These are phyloP conservation scores for Drosophila mimica DNA, from an alignment of 2,888 invertebrate species.

Conservation along the genomic window DNA sequence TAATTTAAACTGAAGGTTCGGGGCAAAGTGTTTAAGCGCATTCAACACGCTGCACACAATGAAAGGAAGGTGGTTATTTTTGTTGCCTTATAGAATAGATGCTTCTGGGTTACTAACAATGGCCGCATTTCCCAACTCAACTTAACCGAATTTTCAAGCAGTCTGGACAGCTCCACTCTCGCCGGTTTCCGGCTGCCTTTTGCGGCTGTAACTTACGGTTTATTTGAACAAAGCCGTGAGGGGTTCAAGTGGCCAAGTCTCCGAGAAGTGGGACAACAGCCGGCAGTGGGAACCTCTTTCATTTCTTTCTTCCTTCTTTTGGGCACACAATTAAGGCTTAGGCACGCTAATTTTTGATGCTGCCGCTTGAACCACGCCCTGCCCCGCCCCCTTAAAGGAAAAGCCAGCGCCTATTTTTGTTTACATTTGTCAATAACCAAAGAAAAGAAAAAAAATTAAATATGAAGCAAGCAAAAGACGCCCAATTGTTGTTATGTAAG, in stretches of 20 bases:
- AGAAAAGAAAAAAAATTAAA: conserved; percentile 27
- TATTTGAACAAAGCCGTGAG: conserved; percentile 59
- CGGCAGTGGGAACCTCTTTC: conserved; percentile 31
- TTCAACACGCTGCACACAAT: conserved; percentile 48
- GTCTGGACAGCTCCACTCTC: conserved; percentile 32
- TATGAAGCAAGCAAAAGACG: conserved; percentile 32
- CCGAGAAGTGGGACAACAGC: neutral
- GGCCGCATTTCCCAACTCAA: conserved; percentile 27
- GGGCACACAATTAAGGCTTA: conserved; percentile 59
- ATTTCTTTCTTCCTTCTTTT: neutral
- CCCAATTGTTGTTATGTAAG: conserved; percentile 40
- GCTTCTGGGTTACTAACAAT: conserved; percentile 37
- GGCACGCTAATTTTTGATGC: conserved; percentile 66
- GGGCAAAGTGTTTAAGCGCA: conserved; percentile 67
- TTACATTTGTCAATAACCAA: conserved; percentile 43
- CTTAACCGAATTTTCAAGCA: conserved; percentile 66
- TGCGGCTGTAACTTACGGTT: conserved; percentile 67
- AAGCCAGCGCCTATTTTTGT: conserved; percentile 53
- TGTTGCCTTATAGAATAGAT: neutral
- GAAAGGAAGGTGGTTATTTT: conserved; percentile 6
- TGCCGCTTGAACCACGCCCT: conserved; percentile 44
- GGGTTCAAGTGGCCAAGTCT: conserved; percentile 57
- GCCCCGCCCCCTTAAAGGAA: neutral
- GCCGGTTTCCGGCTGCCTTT: conserved; percentile 50
- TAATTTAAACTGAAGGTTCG: conserved; percentile 71